Conservation (phyloP, 1,140 invertebrate species). For the Macrobrachium rosenbergii region DNA sequence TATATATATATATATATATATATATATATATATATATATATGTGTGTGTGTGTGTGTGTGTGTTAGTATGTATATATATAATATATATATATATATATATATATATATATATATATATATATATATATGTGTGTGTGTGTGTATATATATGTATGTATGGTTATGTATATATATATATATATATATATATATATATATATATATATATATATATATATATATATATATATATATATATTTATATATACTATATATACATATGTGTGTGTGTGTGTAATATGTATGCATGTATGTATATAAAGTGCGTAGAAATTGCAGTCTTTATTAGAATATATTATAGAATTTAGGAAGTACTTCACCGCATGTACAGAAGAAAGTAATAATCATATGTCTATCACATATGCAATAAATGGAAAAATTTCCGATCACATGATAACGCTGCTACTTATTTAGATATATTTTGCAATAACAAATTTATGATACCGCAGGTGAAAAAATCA, state of each 20-base stretch:
- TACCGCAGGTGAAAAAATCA: too few relatives aligned
- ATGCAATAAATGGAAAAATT: too few relatives aligned
- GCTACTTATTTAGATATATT: too few relatives aligned
- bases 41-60: too few relatives aligned
- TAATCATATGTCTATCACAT: too few relatives aligned
- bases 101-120: neutral
- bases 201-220: slow-evolving; percentile 36
- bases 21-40: too few relatives aligned
- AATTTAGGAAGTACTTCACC: too few relatives aligned
- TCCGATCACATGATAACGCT: too few relatives aligned
- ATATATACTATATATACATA: neutral
- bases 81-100: neutral
- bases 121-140: neutral
- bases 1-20: too few relatives aligned
- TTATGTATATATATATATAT: slow-evolving; percentile 32
- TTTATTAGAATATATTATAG: neutral
- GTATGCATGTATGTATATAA: neutral
- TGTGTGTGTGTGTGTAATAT: neutral
- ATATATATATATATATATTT: slow-evolving; percentile 34
- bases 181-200: slow-evolving; percentile 34
- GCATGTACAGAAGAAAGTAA: too few relatives aligned
- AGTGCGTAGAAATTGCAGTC: neutral
- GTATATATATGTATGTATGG: slow-evolving; percentile 17
- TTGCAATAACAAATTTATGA: too few relatives aligned
- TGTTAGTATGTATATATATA: neutral